These are phyloP conservation scores for Meta bourneti DNA, from an alignment of 2,888 invertebrate species.

Conservation along the genomic window DNA sequence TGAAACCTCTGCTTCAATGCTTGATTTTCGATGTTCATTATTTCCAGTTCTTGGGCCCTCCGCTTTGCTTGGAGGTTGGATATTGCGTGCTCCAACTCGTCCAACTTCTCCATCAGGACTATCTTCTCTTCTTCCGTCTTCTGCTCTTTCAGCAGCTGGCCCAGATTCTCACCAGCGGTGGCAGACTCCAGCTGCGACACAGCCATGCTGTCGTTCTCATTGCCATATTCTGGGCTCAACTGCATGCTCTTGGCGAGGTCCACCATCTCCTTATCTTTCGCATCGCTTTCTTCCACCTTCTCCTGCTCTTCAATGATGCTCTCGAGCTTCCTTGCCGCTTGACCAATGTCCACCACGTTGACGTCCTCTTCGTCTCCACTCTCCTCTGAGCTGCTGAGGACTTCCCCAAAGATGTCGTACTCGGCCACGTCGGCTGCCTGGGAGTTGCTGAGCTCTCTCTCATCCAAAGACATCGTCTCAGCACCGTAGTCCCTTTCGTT, in stretches of 20 bases:
- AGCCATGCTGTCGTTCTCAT: constrained; percentile 74
- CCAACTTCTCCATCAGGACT: constrained; percentile 83
- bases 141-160: constrained; percentile 65
- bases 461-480: constrained; percentile 49
- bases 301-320: constrained; percentile 67
- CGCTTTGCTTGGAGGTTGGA: constrained; percentile 88
- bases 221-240: constrained; percentile 53
- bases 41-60: constrained; percentile 90
- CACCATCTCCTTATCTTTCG: constrained; percentile 38
- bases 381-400: constrained; percentile 90
- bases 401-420: constrained; percentile 94
- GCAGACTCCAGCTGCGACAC: constrained; percentile 72
- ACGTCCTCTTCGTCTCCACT: constrained; percentile 85
- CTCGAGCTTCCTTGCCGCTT: constrained; percentile 82
- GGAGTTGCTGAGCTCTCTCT: constrained; percentile 68
- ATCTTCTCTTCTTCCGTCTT: constrained; percentile 78
- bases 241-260: constrained; percentile 84
- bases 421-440: constrained; percentile 83
- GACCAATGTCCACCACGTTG: constrained; percentile 89
- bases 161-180: constrained; percentile 65
- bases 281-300: constrained; percentile 44
- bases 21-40: constrained; percentile 91
- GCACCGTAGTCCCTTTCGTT: constrained; percentile 48
- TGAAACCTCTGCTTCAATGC: constrained; percentile 90
- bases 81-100: constrained; percentile 87